Base-by-base conservation (phyloP, 2,113 vertebrate species). In the Catharus fuscescens region DNA sequence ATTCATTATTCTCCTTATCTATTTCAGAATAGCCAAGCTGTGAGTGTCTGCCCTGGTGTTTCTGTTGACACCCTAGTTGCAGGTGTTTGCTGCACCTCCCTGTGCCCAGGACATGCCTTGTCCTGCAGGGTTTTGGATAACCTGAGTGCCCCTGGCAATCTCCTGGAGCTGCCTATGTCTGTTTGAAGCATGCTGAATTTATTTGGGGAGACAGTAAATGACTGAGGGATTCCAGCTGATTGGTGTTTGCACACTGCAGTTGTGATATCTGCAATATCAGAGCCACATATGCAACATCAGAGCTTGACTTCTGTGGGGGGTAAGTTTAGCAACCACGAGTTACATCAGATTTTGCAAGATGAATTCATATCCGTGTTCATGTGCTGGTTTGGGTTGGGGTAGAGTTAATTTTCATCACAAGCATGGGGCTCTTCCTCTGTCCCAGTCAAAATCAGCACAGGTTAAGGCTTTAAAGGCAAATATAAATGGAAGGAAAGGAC, bases 191-290 rank as follows among this genome's bases (percentile, higher is more conserved):
- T 23, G 2, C 3, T 16, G 2, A 8, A 14, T 69, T 60, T 53
- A 19, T 52, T 13, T 18, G 20, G 48, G 21, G 67, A 67, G 42
- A 1, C 78, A 50, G 26, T 1, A 36, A 57, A 31, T 3, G n/a
- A 26, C 48, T 3, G 28, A 72, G 34, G 38, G 65, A 17, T 56
- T 76, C 32, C 70, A 50, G 42, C 7, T 2, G 4, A 16, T 34
- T 4, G 11, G n/a, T 12, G 57, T 29, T 5, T 76, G 65, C 44
- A 56, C 2, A 0, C 26, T 42, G 67, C 52, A 15, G 2, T 14
- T 0, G 0, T 18, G 32, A 0, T 26, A 21, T 62, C 2, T 50
- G 59, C 45, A 42, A 0, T 5, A n/a, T 9, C 48, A 34, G 44
- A 80, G 48, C 19, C 50, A 32, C 1, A 42, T 48, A 42, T 60